Base-by-base conservation (phyloP, 2,797 vertebrate species). In the Lycodopsis pacificus region DNA sequence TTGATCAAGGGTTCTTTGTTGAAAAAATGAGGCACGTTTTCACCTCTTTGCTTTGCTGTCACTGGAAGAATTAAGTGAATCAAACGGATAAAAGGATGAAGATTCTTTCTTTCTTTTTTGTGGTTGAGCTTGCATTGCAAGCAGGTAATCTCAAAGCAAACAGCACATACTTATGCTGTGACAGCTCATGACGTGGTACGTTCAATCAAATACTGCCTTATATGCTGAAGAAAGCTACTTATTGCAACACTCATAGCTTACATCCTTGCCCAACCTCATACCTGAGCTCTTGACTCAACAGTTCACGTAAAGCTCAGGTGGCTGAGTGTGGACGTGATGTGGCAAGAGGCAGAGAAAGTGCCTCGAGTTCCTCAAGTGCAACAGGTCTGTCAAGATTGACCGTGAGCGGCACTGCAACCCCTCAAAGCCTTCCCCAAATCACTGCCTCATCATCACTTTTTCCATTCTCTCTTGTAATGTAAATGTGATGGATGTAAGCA, bases 341-440 rank as follows among this genome's bases (percentile, higher is more conserved):
- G 20, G 66, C n/a, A 7, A 1, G n/a, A 59, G 65, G 27, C 40
- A 22, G n/a, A 22, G 36, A 83, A 72, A 27, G n/a, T 44, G 17
- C 42, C 56, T 74, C 56, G 58, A 72, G 75, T 71, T 77, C 12
- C 71, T 79, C 79, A 68, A 79, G 91, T 49, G 65, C 20, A 85
- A 90, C 92, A 83, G 90, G 92, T 92, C 80, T 53, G 75, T 87
- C 90, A 69, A 67, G 74, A 78, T 88, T 84, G 25, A 22, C 32
- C 25, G 12, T 25, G 17, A 77, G 46, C 22, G 40, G 14, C 56
- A 30, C 34, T 65, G 36, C 32, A 56, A 65, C 17, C 25, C 65
- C 71, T 48, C 22, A 40, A 1, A 57, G 7, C 54, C 6, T 17
- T 17, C 46, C 4, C 14, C 22, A 68, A 63, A 68, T 75, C 63